Evolutionary conservation across 2,888 invertebrate genomes (phyloP).

Genomic region (Drosophila austrosaltans): DNA sequence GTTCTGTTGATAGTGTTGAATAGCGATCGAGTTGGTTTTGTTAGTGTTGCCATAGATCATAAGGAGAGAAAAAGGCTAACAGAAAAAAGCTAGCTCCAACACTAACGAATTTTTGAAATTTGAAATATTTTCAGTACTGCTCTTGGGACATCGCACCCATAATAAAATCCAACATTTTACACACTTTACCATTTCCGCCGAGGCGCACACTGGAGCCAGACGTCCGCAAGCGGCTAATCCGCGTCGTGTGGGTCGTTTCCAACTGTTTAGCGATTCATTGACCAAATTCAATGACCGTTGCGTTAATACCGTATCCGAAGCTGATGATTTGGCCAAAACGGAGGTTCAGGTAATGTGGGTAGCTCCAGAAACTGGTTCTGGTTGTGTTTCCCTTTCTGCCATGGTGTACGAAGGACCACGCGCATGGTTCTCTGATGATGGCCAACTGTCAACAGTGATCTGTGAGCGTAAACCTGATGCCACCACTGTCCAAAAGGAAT

Average conservation of each 20-base stretch:
- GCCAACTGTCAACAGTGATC: slow-evolving; percentile 89
- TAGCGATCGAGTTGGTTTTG: background rate
- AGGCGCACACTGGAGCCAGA: slow-evolving; percentile 82
- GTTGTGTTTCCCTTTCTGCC: slow-evolving; percentile 94
- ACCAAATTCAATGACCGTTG: slow-evolving; percentile 91
- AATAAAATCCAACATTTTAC: slow-evolving; percentile 90
- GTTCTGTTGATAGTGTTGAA: slow-evolving; percentile 8
- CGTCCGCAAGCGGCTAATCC: slow-evolving; percentile 83
- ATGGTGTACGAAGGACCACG: slow-evolving; percentile 92
- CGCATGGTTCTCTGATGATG: slow-evolving; percentile 96
- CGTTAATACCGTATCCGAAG: slow-evolving; percentile 92
- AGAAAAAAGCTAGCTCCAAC: background rate
- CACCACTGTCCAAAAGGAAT: slow-evolving; percentile 86
- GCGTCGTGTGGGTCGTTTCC: slow-evolving; percentile 88
- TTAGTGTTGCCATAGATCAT: background rate
- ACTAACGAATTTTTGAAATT: background rate
- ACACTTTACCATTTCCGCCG: slow-evolving; percentile 90
- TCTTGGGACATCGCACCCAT: slow-evolving; percentile 88
- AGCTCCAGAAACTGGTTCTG: slow-evolving; percentile 92
- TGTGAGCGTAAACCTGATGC: slow-evolving; percentile 89
- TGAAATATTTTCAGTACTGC: slow-evolving; percentile 85
- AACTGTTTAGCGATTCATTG: slow-evolving; percentile 86
- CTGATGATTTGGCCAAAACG: slow-evolving; percentile 91
- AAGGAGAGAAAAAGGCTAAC: background rate
- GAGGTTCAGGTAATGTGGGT: slow-evolving; percentile 96